Evolutionary conservation across 2,113 vertebrate species (phyloP).

Genomic region (Numida meleagris): DNA sequence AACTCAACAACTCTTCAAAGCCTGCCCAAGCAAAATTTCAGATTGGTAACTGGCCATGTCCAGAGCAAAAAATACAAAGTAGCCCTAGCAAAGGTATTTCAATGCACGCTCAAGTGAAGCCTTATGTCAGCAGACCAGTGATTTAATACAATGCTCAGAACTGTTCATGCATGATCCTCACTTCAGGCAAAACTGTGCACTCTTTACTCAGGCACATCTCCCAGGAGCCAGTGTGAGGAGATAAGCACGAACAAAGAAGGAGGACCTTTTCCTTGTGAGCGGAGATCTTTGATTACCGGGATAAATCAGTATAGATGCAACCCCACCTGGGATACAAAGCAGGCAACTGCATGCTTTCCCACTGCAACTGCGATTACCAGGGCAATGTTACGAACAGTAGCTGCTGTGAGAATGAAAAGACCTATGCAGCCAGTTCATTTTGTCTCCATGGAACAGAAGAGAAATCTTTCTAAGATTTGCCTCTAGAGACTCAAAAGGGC

Average conservation of each 20-base stretch:
- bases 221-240: not conserved
- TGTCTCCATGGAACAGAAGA: not conserved
- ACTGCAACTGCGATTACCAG: not conserved
- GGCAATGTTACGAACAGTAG: not conserved
- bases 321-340: not conserved
- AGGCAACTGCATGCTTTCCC: not conserved
- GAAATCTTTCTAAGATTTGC: not conserved
- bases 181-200: not conserved
- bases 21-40: not conserved
- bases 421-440: not conserved
- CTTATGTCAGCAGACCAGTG: not conserved
- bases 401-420: not conserved
- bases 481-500: not conserved
- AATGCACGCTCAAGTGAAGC: not conserved
- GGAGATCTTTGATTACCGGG: not conserved
- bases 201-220: not conserved
- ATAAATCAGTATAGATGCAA: not conserved
- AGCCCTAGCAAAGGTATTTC: not conserved
- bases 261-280: not conserved
- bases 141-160: not conserved
- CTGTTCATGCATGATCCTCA: not conserved
- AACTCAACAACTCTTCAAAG: not conserved
- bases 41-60: not conserved
- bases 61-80: not conserved
- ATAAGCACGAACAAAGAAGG: not conserved